phyloP scores from a whole-genome alignment of 2,113 vertebrate species.

The Tetrao urogallus region DNA sequence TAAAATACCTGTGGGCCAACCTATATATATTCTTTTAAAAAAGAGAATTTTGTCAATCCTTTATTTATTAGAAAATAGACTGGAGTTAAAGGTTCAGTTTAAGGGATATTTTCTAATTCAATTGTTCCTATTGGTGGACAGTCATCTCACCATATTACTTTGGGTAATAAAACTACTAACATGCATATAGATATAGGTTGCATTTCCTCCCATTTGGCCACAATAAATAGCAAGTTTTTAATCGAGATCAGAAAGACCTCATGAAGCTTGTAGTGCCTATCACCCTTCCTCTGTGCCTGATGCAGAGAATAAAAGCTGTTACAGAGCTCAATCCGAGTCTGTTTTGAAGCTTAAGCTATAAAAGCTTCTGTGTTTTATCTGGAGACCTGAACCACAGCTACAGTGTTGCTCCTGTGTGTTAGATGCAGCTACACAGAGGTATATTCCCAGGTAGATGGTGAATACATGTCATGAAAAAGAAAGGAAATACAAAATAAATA shows the following conservation, averaged over 20 bases:
- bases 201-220: not conserved
- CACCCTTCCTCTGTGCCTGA: not conserved
- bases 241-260: not conserved
- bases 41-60: not conserved
- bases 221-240: not conserved
- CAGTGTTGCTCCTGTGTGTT: fast-evolving
- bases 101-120: not conserved
- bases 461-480: not conserved
- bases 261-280: not conserved
- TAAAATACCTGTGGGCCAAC: not conserved
- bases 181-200: not conserved
- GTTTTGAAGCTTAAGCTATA: not conserved
- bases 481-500: not conserved
- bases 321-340: not conserved
- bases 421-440: not conserved
- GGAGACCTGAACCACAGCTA: not conserved
- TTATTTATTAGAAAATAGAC: not conserved
- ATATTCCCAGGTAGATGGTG: not conserved
- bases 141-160: not conserved
- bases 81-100: not conserved
- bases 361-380: not conserved
- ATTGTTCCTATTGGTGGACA: not conserved
- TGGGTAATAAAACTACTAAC: not conserved
- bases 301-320: not conserved
- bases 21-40: not conserved